Evolutionary conservation across 2,888 invertebrate species (phyloP), one percentile per base, ranked within the genome.

Genomic region (Acleris sparsana): DNA sequence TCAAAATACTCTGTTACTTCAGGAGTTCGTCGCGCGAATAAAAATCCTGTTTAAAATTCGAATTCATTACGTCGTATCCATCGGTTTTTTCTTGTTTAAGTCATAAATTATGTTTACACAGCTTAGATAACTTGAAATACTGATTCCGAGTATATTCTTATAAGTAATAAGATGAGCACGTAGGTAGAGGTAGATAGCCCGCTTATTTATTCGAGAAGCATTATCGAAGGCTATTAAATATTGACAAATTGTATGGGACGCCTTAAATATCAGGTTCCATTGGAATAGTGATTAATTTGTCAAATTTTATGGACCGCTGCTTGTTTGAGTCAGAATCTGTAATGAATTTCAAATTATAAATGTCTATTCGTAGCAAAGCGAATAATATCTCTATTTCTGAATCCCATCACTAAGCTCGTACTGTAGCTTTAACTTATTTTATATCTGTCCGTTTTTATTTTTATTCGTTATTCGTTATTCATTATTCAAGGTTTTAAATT

Each of bases 211-310:
- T 62, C 53, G 49, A 56, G 61, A 62, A 57, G 58, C 39, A 66
- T 55, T 68, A 69, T 70, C 69, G 67, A 73, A 69, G 68, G 67
- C 72, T 70, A 73, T 73, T 73, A 73, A 74, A 76, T 67, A 72
- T 73, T 77, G 76, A 79, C 75, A 77, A 79, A 80, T 78, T 75
- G 74, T 71, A 71, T 63, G 64, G 66, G 60, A 70, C 68, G 68
- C 72, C 69, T 62, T 71, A 72, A 76, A 73, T 78, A 75, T 75
- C 71, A 70, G 71, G 75, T 75, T 75, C 68, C 68, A 69, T 72
- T 73, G 63, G 69, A 68, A 75, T 72, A 72, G 73, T 78, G 77
- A 79, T 80, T 78, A 79, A 80, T 81, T 78, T 80, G 75, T 79
- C 74, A 76, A 75, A 72, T 68, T 74, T 76, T 80, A 80, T 79